A percentile compares a stretch with the other conserved stretches of the same genome.
These are phyloP conservation scores for Polyodon spathula DNA, from an alignment of 2,113 vertebrate genomes.

Conservation along the genomic window DNA sequence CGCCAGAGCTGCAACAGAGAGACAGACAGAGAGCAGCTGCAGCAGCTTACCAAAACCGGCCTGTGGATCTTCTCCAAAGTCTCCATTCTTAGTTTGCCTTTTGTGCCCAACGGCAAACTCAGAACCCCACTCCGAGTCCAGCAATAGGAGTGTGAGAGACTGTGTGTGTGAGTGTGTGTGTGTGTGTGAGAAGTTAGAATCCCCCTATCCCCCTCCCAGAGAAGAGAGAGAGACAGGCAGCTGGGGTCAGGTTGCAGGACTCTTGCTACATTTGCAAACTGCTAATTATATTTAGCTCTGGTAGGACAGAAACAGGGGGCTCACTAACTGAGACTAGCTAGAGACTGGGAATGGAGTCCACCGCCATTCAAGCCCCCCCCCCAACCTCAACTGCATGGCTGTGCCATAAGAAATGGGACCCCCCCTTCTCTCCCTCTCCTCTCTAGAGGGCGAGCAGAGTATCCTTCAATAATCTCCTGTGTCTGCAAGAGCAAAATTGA, in stretches of 20 bases:
- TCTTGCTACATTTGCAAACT: slow-evolving; percentile 88
- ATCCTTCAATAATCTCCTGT: too few species aligned
- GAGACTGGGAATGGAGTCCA: slow-evolving; percentile 57
- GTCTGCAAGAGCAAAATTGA: too few species aligned
- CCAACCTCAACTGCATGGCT: slow-evolving; percentile 26
- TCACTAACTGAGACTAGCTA: slow-evolving; percentile 40
- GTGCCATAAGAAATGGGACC: slow-evolving; percentile 32
- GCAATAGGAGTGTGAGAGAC: slow-evolving; percentile 13
- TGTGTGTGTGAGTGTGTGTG: slow-evolving; percentile 40
- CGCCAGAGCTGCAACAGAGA: slow-evolving; percentile 1
- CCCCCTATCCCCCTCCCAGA: slow-evolving; percentile 34
- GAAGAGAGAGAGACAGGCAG: slow-evolving; percentile 18
- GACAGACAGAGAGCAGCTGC: slow-evolving; percentile 1
- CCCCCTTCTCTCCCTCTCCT: slow-evolving; percentile 17
- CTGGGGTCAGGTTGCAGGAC: slow-evolving; percentile 78
- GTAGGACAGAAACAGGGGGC: slow-evolving; percentile 53
- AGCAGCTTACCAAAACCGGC: slow-evolving; percentile 70
- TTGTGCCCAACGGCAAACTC: slow-evolving; percentile 52
- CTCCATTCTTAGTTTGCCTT: slow-evolving; percentile 67
- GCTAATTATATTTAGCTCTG: slow-evolving; percentile 85
- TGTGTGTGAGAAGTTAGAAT: slow-evolving; percentile 43
- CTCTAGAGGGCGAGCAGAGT: not conserved
- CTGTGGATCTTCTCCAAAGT: slow-evolving; percentile 61
- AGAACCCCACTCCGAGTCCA: slow-evolving; percentile 36
- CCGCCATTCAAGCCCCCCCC: slow-evolving; percentile 49